A percentile compares a stretch with the other conserved stretches of the same genome.
These are phyloP conservation scores for Platyura marginata DNA, from an alignment of 1,140 invertebrate genomes.

Conservation along the genomic window DNA sequence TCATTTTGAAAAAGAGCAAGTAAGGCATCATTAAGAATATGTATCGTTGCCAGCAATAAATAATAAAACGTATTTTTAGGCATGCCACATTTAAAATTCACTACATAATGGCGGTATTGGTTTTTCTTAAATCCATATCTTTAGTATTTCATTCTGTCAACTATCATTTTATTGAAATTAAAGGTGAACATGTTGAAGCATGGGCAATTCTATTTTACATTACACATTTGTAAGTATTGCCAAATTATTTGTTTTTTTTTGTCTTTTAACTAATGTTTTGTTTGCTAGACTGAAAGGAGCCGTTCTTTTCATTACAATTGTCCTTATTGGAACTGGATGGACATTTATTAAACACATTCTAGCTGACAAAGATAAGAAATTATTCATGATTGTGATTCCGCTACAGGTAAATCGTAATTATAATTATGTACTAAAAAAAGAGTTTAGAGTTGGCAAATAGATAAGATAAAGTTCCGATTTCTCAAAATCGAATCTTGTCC, in stretches of 20 bases:
- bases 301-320: slow-evolving; percentile 88
- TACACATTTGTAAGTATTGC: slow-evolving; percentile 64
- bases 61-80: slow-evolving; percentile 23
- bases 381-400: slow-evolving; percentile 98
- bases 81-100: slow-evolving; percentile 90
- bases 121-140: slow-evolving; percentile 83
- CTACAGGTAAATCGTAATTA: slow-evolving; percentile 68
- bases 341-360: slow-evolving; percentile 97
- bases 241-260: no score
- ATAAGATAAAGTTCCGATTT: no score
- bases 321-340: slow-evolving; percentile 95
- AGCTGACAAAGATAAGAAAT: slow-evolving; percentile 88
- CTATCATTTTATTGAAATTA: slow-evolving; percentile 88
- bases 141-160: slow-evolving; percentile 93
- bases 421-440: no score
- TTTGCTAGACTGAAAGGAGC: slow-evolving; percentile 64
- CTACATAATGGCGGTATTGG: slow-evolving; percentile 87
- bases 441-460: no score
- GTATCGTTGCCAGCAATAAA: background rate
- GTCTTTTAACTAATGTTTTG: no score
- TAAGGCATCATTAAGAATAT: slow-evolving; percentile 21
- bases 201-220: slow-evolving; percentile 97
- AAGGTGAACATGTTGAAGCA: slow-evolving; percentile 84
- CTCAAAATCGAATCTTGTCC: no score
- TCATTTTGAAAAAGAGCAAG: slow-evolving; percentile 70